Conservation (phyloP, 2,888 invertebrate genomes). For the Oscheius sp. region DNA sequence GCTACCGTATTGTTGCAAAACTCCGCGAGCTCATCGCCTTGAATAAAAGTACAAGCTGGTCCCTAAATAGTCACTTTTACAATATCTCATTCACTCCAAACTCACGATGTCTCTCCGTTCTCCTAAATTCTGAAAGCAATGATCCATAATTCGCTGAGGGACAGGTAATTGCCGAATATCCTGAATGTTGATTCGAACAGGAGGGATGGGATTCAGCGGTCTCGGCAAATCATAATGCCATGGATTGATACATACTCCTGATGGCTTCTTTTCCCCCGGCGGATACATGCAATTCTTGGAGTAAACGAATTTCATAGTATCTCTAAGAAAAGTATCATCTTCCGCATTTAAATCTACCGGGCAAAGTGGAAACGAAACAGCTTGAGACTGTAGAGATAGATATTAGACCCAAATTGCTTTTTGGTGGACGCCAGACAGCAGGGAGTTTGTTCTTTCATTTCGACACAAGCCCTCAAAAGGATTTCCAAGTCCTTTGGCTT, state of each 20-base stretch:
- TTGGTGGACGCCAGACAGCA: constrained; percentile 14
- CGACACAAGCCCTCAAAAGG: constrained; percentile 8
- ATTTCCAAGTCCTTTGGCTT: constrained; percentile 14
- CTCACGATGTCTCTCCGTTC: background rate
- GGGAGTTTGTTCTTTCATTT: background rate
- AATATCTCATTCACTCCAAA: background rate
- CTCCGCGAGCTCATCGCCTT: constrained; percentile 9
- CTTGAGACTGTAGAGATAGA: constrained; percentile 8
- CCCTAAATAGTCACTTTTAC: background rate
- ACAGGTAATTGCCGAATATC: background rate
- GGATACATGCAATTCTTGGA: background rate
- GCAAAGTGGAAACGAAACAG: constrained; percentile 5
- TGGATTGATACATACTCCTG: constrained; percentile 13
- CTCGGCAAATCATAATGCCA: constrained; percentile 1
- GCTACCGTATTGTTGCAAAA: background rate
- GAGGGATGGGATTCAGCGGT: background rate
- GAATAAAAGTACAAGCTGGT: background rate
- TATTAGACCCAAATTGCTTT: background rate
- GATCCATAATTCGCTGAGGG: background rate
- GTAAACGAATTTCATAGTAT: background rate
- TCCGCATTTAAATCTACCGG: background rate
- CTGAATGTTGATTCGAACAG: background rate
- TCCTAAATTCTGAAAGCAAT: constrained; percentile 5
- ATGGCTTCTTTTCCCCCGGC: background rate
- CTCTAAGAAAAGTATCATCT: background rate